phyloP scores from a whole-genome alignment of 2,113 vertebrate species.

The Leucopsar rothschildi region DNA sequence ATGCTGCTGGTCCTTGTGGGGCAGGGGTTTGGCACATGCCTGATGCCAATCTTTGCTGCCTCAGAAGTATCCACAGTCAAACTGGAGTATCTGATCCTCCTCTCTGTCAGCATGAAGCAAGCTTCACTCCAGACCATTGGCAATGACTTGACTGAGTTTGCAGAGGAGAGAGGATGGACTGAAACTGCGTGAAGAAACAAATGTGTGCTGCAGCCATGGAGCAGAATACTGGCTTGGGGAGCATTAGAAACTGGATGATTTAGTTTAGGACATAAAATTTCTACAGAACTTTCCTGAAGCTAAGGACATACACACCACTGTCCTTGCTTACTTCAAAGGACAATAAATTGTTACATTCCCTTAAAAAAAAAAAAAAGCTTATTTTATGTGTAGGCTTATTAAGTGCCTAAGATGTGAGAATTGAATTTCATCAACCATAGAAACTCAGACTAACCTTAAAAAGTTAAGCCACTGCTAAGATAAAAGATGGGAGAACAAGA shows the following conservation, averaged over 20 bases:
- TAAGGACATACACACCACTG: background rate
- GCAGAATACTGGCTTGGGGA: background rate
- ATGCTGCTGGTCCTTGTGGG: background rate
- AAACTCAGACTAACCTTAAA: background rate
- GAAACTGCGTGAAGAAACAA: background rate
- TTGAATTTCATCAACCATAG: background rate
- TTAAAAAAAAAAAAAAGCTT: background rate
- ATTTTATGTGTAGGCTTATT: background rate
- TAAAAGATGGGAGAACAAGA: background rate
- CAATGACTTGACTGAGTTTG: background rate
- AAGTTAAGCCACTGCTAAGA: background rate
- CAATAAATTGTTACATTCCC: background rate
- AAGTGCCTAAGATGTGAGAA: background rate
- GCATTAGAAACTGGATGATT: background rate
- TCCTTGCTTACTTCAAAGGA: background rate
- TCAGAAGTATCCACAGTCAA: background rate
- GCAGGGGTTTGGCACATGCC: background rate
- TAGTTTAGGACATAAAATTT: background rate
- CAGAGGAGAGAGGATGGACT: background rate
- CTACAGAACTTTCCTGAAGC: background rate
- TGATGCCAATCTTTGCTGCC: background rate
- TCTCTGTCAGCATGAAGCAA: background rate
- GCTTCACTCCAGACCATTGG: background rate
- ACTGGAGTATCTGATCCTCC: background rate
- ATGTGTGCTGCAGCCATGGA: background rate